Base-by-base conservation (phyloP, 2,113 vertebrate genomes). In the Siniperca knerii region DNA sequence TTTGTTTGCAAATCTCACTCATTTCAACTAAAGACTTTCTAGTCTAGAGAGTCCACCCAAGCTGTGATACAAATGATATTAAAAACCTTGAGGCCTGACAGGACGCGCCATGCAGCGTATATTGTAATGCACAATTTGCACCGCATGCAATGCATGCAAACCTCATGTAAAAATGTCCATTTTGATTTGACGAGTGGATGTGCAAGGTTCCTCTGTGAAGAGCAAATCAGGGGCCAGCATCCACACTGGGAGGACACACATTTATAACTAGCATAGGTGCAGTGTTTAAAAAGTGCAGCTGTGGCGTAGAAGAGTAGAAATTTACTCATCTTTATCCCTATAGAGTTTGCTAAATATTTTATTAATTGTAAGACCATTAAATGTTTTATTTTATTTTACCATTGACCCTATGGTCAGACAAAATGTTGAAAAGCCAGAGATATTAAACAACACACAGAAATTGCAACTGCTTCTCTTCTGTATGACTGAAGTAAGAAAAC, bases 71-170 rank as follows among this genome's bases (percentile, higher is more conserved):
- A 92, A 94, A 92, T 90, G 0, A 87, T 44, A 88, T 89, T 86
- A 71, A 90, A 91, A 89, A 90, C 23, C 23, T 61, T 2, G 5
- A 58, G 75, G 35, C 21, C 33, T 7, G 37, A 15, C 0, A 8
- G 3, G 4, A 2, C 10, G 20, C 9, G 13, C 72, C 66, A 72
- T 1, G 21, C 37, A 33, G 7, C 0, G 5, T 50, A 0, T 21
- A 68, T 11, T n/a, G 44, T 18, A 16, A 78, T 29, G 15, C 15
- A 21, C 8, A 0, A 82, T 92, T 87, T 92, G 87, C 86, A 77
- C 40, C 5, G 44, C 44, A 93, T 92, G 91, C 91, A 94, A 94
- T 4, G 50, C 44, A 93, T 92, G 91, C 91, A 94, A 94, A 94
- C 8, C 23, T 78, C 79, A 92, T 90, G 92, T 89, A 92, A 92